Evolutionary conservation across 1,140 invertebrate species (phyloP), one percentile per base, ranked within the genome.

Genomic region (Drosophila watanabei): DNA sequence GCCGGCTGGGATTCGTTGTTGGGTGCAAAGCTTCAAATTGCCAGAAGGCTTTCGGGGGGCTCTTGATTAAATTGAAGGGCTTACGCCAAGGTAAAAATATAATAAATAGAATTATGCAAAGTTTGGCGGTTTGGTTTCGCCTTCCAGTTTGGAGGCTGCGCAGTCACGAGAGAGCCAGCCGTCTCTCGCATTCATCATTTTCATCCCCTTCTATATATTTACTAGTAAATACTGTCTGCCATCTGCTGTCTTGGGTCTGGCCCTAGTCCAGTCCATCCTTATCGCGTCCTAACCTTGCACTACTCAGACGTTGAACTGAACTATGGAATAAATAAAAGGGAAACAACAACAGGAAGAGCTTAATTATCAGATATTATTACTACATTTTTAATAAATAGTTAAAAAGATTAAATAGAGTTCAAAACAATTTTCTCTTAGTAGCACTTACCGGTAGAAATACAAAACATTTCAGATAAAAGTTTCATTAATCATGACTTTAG

Each of bases 141-240:
- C 33, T 41, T 65, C 20, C 46, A 65, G 41, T 48, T 60, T 60
- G 64, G 64, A 66, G 64, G 64, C 64, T 66, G 64, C 64, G 64
- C 64, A 64, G 32, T 64, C 58, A n/a, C 30, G 32, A 35, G 63
- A 63, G 63, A 66, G 59, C 57, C 33, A 10, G 41, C 18, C 33
- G 39, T 13, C 64, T 66, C 64, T 66, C 59, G 32, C 64, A 61
- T 66, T 63, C 63, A 35, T 66, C 33, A 48, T 20, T 66, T 66
- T 66, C 59, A 66, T 66, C 64, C 64, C 64, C 64, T 45, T 65
- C 33, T 64, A 18, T 66, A 18, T 66, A 66, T 66, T 66, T 66
- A 64, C 60, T 66, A 66, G 64, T 43, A 46, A 62, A 43, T 62
- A 62, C 64, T 66, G 59, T 66, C 59, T 66, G 64, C 28, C 37